Conservation (phyloP, 2,888 invertebrate genomes). For the Agrotis ipsilon region DNA sequence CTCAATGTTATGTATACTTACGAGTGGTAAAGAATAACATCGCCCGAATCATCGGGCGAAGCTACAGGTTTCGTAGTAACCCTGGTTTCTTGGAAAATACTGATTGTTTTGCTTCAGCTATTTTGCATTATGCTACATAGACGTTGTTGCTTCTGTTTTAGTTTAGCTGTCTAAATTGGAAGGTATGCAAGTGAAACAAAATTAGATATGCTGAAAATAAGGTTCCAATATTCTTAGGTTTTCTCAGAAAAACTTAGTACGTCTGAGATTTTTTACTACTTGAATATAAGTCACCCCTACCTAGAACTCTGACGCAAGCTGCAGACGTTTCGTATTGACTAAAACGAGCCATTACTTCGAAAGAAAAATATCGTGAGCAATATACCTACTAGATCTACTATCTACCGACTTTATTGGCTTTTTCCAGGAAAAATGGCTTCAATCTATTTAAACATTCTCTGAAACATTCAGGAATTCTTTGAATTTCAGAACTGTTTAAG, state of each 20-base stretch:
- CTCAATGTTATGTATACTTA: too few species aligned
- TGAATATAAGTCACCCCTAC: not conserved
- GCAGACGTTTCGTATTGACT: slow-evolving; percentile 26
- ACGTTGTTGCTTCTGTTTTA: slow-evolving; percentile 22
- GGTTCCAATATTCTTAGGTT: too few species aligned
- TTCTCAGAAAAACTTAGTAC: not conserved
- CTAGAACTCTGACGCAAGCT: slow-evolving; percentile 22
- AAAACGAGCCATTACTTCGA: slow-evolving; percentile 29
- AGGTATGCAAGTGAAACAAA: not conserved
- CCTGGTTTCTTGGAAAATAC: slow-evolving; percentile 21
- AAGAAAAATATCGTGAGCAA: slow-evolving; percentile 36
- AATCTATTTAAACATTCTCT: slow-evolving; percentile 31
- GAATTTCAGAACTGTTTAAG: slow-evolving; percentile 4
- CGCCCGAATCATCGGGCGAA: too few species aligned
- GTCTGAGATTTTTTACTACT: not conserved
- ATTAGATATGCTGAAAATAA: not conserved
- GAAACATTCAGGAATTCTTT: slow-evolving; percentile 21
- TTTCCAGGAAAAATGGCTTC: slow-evolving; percentile 30
- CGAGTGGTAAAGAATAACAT: too few species aligned
- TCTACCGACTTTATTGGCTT: slow-evolving; percentile 41
- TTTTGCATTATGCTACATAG: slow-evolving; percentile 33
- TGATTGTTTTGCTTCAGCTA: slow-evolving; percentile 19
- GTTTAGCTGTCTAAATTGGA: slow-evolving; percentile 3
- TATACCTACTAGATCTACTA: slow-evolving; percentile 31
- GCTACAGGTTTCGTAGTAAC: too few species aligned